Evolutionary conservation across 2,888 invertebrate genomes (phyloP).

Genomic region (Drosophila fulvimacula): DNA sequence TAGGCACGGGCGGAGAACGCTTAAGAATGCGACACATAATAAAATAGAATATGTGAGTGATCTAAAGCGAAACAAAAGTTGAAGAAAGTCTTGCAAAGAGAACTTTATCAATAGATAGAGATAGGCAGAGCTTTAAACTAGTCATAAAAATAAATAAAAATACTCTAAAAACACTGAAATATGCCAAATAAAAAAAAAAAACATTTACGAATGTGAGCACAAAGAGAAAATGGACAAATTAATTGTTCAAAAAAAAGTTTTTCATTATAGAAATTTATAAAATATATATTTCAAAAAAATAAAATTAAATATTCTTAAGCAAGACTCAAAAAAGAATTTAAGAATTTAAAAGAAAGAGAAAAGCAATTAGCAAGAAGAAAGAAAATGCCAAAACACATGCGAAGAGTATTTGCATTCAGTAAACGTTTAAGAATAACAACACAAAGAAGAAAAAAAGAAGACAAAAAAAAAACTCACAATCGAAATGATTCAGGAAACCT

Average conservation of each 20-base stretch:
- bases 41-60: background rate
- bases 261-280: background rate
- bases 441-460: background rate
- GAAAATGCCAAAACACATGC: no score
- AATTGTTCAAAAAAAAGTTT: background rate
- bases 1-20: conserved; percentile 11
- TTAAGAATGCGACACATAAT: conserved; percentile 14
- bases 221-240: background rate
- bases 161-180: no score
- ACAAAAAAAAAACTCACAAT: no score
- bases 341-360: background rate
- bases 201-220: background rate
- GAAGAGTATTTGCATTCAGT: background rate
- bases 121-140: no score
- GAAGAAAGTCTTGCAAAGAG: background rate
- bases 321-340: no score
- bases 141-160: no score
- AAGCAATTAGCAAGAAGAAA: background rate
- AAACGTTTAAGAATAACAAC: background rate
- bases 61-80: background rate
- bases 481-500: background rate
- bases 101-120: background rate
- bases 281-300: background rate
- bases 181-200: no score
- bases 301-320: no score